Base-by-base conservation (phyloP, 2,113 vertebrate genomes). In the Lasiurus borealis region DNA sequence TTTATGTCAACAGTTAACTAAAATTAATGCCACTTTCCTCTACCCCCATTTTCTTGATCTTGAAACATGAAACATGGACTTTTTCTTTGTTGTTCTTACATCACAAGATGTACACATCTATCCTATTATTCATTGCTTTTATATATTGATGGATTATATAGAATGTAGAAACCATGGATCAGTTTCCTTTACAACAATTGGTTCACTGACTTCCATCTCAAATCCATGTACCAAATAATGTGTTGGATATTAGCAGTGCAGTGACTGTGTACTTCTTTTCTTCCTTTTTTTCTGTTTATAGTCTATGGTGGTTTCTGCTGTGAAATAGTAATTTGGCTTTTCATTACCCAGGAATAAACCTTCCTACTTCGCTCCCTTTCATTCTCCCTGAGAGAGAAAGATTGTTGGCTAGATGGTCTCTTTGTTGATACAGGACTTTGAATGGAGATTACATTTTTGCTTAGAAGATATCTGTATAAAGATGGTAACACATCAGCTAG, bases 311-410 rank as follows among this genome's bases (percentile, higher is more conserved):
- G 8, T 19, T 96, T 66, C 48, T 92, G 25, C 27, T 90, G 44
- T 88, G 54, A 96, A 95, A 88, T n/a, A 88, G n/a, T 92, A 90
- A 96, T 88, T 62, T 93, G 62, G n/a, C 12, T 94, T 95, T 95
- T 94, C 68, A 93, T 90, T 94, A 93, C 68, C n/a, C 1, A 73
- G 75, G 50, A 89, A 59, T 46, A 86, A 46, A 88, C 15, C 36
- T 94, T 91, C 36, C 25, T 75, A 11, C 44, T 80, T 94, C 18
- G 13, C 4, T 73, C 21, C 3, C 44, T 96, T 95, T 88, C 48
- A 91, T 50, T 93, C 29, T 77, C 19, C 27, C 66, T 90, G n/a
- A 92, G 48, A 78, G 54, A 80, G 62, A 85, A 88, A 75, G 14
- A 52, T 8, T 68, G 0, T 83, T 95, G 59, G 8, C 52, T 78